Evolutionary conservation across 2,797 vertebrate species (phyloP), one percentile per base, ranked within the genome.

Genomic region (Melanitta fusca): DNA sequence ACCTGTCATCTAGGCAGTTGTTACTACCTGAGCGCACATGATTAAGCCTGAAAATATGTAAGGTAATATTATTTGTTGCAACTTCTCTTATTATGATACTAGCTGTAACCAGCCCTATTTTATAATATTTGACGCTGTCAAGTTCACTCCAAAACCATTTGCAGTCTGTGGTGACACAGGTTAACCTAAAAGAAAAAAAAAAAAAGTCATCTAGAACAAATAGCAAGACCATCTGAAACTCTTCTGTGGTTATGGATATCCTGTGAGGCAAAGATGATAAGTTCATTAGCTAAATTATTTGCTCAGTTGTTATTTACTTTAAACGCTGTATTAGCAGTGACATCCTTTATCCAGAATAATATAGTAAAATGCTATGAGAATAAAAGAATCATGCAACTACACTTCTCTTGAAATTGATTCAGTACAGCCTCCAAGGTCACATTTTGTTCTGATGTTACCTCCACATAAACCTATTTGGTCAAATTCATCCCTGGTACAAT

Each of bases 11-110:
- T 45, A 73, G 51, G 41, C 62, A 89, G 51, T 75, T 80, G 51
- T 75, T 94, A 86, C 62, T 80, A 49, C 70, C 91, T 91, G 80
- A 89, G 56, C 83, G 75, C 70, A 90, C 51, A 38, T 39, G 93
- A 93, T 86, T 91, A 96, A 91, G 34, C 32, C 54, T 90, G 34
- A 57, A 69, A 92, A 83, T 85, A 72, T 7, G 4, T 10, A 88
- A 85, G 13, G 34, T 15, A 70, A 19, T 75, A 83, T n/a, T 83
- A 77, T n/a, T 94, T 94, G 54, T 41, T 51, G 80, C 18, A 54
- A 51, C 3, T 34, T 84, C 58, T 84, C 89, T 75, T 70, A 54
- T 10, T 75, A 13, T 30, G 34, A 86, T 79, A 69, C 22, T 84
- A 79, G 2, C 32, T 65, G 49, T 32, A 88, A 74, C 8, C 56